These are phyloP conservation scores for Bombus vancouverensis DNA, from an alignment of 1,140 invertebrate species.

Conservation along the genomic window DNA sequence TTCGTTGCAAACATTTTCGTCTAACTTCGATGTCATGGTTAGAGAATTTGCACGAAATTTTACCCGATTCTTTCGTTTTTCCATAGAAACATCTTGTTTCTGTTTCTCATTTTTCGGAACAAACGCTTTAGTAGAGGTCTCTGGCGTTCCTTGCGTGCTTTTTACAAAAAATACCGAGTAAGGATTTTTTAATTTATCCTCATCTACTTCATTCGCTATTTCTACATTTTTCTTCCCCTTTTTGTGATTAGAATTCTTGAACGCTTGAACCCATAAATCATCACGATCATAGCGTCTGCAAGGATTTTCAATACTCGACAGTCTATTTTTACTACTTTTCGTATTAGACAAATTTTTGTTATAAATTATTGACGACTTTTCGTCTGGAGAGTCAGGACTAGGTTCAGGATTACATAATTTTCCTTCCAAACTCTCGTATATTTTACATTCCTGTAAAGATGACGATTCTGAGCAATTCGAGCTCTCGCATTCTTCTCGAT, in stretches of 20 bases:
- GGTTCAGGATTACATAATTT: neutral
- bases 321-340: neutral
- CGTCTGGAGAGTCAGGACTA: neutral
- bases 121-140: neutral
- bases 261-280: constrained; percentile 44
- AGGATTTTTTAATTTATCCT: constrained; percentile 7
- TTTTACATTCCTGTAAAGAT: constrained; percentile 1
- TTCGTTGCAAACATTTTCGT: neutral
- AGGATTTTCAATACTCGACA: neutral
- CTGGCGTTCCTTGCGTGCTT: neutral
- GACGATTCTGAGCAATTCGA: constrained; percentile 43
- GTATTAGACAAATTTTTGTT: neutral
- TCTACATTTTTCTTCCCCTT: neutral
- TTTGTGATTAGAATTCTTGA: neutral
- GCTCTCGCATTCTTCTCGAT: constrained; percentile 29
- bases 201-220: neutral
- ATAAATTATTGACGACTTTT: neutral
- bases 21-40: neutral
- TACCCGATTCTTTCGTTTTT: neutral
- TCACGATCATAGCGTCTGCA: constrained; percentile 49
- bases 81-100: neutral
- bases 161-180: constrained; percentile 45
- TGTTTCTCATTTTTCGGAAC: neutral
- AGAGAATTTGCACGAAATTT: constrained; percentile 14
- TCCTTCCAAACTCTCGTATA: neutral